Percentiles rank a stretch among this genome's conserved stretches.
Conservation (phyloP, 2,113 vertebrate species). For the Nesogale talazaci region DNA sequence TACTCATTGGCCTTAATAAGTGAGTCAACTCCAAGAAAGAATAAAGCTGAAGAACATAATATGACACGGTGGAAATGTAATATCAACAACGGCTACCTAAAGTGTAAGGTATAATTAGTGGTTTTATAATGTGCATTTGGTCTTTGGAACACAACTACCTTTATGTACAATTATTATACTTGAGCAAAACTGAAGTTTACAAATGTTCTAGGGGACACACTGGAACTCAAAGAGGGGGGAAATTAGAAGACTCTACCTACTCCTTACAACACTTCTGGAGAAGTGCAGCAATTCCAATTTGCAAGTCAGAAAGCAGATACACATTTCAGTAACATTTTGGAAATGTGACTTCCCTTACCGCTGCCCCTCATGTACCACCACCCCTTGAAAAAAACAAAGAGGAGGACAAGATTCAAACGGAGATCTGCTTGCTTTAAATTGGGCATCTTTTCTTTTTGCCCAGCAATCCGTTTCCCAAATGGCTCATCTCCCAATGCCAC, state of each 20-base stretch:
- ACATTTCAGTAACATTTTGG: not conserved
- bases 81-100: not conserved
- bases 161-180: not conserved
- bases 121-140: constrained; percentile 15
- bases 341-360: not conserved
- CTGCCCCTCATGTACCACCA: too few species aligned
- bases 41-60: constrained; percentile 35
- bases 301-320: constrained; percentile 32
- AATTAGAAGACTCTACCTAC: not conserved
- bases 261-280: not conserved
- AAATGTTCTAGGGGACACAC: not conserved
- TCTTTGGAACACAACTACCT: not conserved
- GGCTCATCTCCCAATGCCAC: not conserved
- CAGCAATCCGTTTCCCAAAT: not conserved
- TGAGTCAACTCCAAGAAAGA: constrained; percentile 44
- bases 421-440: not conserved
- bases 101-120: not conserved
- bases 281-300: not conserved
- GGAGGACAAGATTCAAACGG: not conserved
- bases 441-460: not conserved
- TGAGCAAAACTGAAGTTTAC: not conserved
- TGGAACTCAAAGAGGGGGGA: not conserved
- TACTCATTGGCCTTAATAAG: constrained; percentile 28
- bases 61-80: not conserved
- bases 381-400: not conserved